Base-by-base conservation (phyloP, 2,797 vertebrate species). In the Melanotaenia boesemani region DNA sequence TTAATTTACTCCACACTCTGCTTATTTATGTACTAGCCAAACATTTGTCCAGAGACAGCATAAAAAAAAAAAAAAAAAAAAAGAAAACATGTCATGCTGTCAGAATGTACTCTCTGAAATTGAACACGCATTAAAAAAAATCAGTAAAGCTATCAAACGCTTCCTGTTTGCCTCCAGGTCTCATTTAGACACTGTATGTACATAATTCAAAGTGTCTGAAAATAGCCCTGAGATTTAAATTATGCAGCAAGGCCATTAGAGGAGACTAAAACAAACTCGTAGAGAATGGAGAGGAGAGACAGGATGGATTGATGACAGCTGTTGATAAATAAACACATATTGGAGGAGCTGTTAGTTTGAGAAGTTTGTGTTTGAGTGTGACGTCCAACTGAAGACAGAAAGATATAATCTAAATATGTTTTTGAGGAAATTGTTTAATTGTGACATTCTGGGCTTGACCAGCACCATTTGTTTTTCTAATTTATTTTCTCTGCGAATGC, bases 201-300 rank as follows among this genome's bases (percentile, higher is more conserved):
- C 76, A 84, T 89, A 79, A 92, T 90, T 90, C 28, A 89, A 60
- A 26, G 70, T 76, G 77, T 83, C 83, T 91, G 75, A 87, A 91
- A 90, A 92, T 89, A 92, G 81, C 77, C 63, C 63, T 67, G 60
- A 71, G 58, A 79, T 82, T 78, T 89, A 87, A 93, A 91, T 90
- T 90, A 92, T 91, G 81, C 79, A 90, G 62, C 48, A 54, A 11
- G 56, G 64, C 74, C 78, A 86, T 89, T 89, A 88, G 79, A 84
- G 65, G 73, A 48, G 12, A 70, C 80, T 85, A 71, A 77, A 87
- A 82, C 69, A 79, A 86, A 85, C n/a, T 57, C 48, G 5, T 39
- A 79, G 41, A 44, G 34, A 30, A 55, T 54, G 37, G 24, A 60
- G 15, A 70, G 61, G 56, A 41, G 70, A 66, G 56, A 22, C n/a